Percentiles rank a stretch among this genome's conserved stretches.
phyloP scores from a whole-genome alignment of 2,888 invertebrate genomes.

The Erannis defoliaria region DNA sequence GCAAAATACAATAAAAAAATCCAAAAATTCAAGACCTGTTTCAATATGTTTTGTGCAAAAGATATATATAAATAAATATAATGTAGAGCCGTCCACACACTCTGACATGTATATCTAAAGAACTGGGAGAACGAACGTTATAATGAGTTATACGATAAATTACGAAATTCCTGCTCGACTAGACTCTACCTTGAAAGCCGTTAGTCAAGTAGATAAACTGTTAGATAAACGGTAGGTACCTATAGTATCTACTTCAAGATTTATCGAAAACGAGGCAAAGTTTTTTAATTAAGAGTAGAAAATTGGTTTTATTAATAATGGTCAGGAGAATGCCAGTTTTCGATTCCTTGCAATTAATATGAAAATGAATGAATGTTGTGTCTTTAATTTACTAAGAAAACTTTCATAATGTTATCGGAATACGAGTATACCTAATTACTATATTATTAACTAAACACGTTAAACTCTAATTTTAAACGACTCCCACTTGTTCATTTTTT shows the following conservation, averaged over 20 bases:
- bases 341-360: not conserved
- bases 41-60: too few species aligned
- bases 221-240: too few species aligned
- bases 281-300: constrained; percentile 6
- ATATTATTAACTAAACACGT: too few species aligned
- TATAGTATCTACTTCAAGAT: too few species aligned
- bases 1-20: too few species aligned
- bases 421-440: too few species aligned
- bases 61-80: too few species aligned
- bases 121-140: not conserved
- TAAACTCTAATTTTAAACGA: too few species aligned
- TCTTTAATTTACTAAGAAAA: not conserved
- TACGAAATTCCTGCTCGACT: not conserved
- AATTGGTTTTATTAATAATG: not conserved
- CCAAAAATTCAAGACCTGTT: too few species aligned
- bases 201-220: not conserved
- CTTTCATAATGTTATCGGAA: not conserved
- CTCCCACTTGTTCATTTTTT: too few species aligned
- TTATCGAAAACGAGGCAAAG: not conserved
- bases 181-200: not conserved
- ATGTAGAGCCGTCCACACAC: too few species aligned
- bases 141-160: not conserved
- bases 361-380: not conserved
- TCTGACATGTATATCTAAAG: too few species aligned
- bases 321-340: not conserved